phyloP scores from a whole-genome alignment of 2,888 invertebrate genomes.

The Orchesellides sinensis region DNA sequence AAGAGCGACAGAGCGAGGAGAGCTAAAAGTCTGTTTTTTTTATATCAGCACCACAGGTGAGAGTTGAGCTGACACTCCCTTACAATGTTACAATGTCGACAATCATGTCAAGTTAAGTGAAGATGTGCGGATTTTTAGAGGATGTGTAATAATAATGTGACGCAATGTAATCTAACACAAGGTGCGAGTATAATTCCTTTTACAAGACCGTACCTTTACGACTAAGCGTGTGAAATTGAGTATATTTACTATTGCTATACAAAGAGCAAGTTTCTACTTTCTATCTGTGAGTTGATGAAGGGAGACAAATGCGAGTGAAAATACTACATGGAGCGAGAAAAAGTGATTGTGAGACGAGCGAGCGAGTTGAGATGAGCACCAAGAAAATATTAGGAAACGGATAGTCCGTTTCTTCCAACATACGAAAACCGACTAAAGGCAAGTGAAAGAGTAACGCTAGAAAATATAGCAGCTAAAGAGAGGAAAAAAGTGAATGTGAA shows the following conservation, averaged over 20 bases:
- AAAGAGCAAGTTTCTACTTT: no score
- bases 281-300: no score
- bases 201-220: no score
- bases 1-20: not conserved
- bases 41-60: slow-evolving; percentile 66
- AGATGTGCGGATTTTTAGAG: slow-evolving; percentile 39
- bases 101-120: slow-evolving; percentile 59
- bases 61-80: slow-evolving; percentile 61
- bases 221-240: no score
- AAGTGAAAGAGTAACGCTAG: slow-evolving; percentile 38
- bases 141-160: no score
- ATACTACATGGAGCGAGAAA: no score
- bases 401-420: slow-evolving; percentile 54
- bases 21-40: slow-evolving; percentile 17
- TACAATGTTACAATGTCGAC: slow-evolving; percentile 55
- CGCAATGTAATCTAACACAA: no score
- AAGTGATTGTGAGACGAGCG: not conserved
- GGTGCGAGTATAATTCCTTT: not conserved
- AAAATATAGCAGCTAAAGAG: slow-evolving; percentile 4
- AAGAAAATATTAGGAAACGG: slow-evolving; percentile 32
- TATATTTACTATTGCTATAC: no score
- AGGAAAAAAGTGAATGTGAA: not conserved
- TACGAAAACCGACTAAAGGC: slow-evolving; percentile 50
- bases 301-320: slow-evolving; percentile 5
- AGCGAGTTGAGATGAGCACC: slow-evolving; percentile 39